Evolutionary conservation across 2,888 invertebrate species (phyloP).

Genomic region (Andrena dorsata): DNA sequence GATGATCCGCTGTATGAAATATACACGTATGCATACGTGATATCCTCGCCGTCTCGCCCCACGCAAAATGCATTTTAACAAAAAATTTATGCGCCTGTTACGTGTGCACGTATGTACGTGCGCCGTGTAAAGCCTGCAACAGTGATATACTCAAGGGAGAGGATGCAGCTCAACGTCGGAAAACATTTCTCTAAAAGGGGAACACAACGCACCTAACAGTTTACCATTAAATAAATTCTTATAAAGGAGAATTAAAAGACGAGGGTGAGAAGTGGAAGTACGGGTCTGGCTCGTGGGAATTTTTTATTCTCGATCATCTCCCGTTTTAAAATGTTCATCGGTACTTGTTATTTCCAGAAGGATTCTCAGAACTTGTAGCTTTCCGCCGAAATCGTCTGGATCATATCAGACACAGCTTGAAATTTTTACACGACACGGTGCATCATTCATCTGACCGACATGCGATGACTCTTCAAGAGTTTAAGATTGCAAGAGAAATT

Average conservation of each 20-base stretch:
- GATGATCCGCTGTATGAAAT: constrained; percentile 40
- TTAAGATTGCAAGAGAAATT: not conserved
- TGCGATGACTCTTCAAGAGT: not conserved
- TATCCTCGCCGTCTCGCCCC: not conserved
- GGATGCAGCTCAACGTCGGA: not conserved
- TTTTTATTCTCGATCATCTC: too few relatives aligned
- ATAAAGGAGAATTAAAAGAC: not conserved
- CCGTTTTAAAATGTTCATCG: not conserved
- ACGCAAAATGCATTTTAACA: constrained; percentile 43
- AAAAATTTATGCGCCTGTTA: constrained; percentile 47
- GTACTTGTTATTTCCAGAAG: not conserved
- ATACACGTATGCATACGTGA: constrained; percentile 9
- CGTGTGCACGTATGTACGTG: constrained; percentile 4
- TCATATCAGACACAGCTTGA: not conserved
- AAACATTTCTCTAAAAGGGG: not conserved
- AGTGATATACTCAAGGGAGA: not conserved
- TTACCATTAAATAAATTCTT: not conserved
- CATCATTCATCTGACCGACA: not conserved
- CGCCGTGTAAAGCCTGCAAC: not conserved
- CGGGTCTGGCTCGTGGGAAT: not conserved
- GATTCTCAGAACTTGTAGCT: too few relatives aligned
- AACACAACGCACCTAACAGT: not conserved
- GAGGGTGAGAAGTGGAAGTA: not conserved
- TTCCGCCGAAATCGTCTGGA: not conserved
- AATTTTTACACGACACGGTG: not conserved